phyloP scores from a whole-genome alignment of 2,113 vertebrate species.

The Phaethornis superciliosus region DNA sequence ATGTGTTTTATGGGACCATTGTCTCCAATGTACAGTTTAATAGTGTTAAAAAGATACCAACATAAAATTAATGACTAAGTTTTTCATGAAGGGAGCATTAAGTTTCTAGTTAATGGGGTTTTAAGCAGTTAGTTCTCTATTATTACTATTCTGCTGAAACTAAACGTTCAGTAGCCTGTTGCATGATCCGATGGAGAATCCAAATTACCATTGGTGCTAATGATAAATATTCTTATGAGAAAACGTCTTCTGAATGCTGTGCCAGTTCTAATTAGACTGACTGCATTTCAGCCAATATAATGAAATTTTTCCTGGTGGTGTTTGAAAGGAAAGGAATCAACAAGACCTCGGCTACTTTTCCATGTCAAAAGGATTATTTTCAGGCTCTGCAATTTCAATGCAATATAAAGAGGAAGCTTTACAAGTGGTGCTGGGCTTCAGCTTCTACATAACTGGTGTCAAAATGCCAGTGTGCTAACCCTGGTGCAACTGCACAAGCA shows the following conservation, averaged over 20 bases:
- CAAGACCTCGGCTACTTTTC: background rate
- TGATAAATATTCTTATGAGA: slow-evolving; percentile 43
- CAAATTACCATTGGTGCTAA: slow-evolving; percentile 19
- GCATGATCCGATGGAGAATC: slow-evolving; percentile 10
- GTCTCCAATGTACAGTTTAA: slow-evolving; percentile 38
- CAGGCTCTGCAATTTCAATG: background rate
- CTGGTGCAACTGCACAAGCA: background rate
- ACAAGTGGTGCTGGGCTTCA: background rate
- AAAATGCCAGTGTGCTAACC: background rate
- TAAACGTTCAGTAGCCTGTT: slow-evolving; percentile 31
- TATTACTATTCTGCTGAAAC: slow-evolving; percentile 41
- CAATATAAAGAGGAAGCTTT: background rate
- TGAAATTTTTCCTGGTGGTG: background rate
- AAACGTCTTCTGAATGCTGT: slow-evolving; percentile 22
- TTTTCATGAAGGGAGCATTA: slow-evolving; percentile 47
- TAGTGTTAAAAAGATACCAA: slow-evolving; percentile 56
- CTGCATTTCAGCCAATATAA: background rate
- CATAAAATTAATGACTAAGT: slow-evolving; percentile 61
- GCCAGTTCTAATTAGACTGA: slow-evolving; percentile 7
- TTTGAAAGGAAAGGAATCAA: background rate
- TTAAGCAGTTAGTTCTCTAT: slow-evolving; percentile 38
- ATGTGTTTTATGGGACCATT: slow-evolving; percentile 25
- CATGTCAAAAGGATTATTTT: background rate
- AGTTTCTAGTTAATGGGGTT: slow-evolving; percentile 33
- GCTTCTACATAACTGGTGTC: rapidly evolving